Conservation (phyloP, 2,888 invertebrate genomes). For the Tinea pellionella region DNA sequence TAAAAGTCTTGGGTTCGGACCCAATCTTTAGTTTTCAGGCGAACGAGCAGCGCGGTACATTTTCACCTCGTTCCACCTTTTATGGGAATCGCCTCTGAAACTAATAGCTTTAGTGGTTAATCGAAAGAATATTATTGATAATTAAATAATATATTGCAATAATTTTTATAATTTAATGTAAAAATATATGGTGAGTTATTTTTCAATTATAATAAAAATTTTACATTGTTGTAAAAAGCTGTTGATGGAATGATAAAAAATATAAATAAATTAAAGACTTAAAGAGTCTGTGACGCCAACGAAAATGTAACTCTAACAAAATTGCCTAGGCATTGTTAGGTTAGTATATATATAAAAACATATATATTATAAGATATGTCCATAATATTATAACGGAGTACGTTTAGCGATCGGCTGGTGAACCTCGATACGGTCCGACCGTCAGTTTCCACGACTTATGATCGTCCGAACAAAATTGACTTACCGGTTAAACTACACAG, state of each 20-base stretch:
- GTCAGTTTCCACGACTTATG: slow-evolving; percentile 9
- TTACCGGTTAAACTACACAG: background rate
- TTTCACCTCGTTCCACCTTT: slow-evolving; percentile 14
- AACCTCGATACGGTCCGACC: background rate
- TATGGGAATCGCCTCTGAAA: slow-evolving; percentile 11
- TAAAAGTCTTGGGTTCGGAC: background rate
- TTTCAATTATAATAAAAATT: too few species aligned
- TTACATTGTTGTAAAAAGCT: too few species aligned
- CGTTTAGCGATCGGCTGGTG: slow-evolving; percentile 9
- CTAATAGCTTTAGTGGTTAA: slow-evolving; percentile 10
- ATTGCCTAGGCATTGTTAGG: background rate
- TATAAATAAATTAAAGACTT: too few species aligned
- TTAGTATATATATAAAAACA: background rate
- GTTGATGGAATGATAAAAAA: too few species aligned
- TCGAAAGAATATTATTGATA: slow-evolving; percentile 2
- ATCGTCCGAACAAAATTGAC: slow-evolving; percentile 6
- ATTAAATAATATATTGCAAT: background rate
- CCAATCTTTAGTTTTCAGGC: slow-evolving; percentile 12
- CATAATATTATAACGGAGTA: background rate
- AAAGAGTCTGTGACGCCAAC: too few species aligned
- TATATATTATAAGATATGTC: background rate
- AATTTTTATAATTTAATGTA: background rate
- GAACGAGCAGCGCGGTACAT: slow-evolving; percentile 10
- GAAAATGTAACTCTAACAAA: too few species aligned
- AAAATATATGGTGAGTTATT: too few species aligned